A percentile compares a stretch with the other conserved stretches of the same genome.
phyloP scores from a whole-genome alignment of 2,888 invertebrate genomes.

The Fragum fragum region DNA sequence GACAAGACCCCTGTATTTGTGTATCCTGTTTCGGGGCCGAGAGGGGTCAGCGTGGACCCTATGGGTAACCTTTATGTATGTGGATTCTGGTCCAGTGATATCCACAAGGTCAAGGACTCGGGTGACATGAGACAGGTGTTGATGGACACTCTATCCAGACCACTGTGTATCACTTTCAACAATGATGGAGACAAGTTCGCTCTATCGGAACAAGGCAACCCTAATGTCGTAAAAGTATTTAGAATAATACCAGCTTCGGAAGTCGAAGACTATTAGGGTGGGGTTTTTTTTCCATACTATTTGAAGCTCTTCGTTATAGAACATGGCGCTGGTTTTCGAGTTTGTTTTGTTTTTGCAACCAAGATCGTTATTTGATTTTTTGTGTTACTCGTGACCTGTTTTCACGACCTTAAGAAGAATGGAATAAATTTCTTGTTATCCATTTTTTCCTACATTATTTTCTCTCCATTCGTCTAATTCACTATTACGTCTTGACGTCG shows the following conservation, averaged over 20 bases:
- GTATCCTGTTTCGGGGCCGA: conserved; percentile 62
- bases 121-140: conserved; percentile 57
- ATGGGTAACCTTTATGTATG: conserved; percentile 61
- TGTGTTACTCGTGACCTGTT: no score
- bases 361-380: no score
- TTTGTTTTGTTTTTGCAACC: no score
- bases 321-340: no score
- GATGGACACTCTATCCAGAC: conserved; percentile 55
- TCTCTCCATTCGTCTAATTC: no score
- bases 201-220: conserved; percentile 62
- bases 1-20: conserved; percentile 60
- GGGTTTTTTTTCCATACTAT: no score
- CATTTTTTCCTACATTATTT: no score
- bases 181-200: conserved; percentile 60
- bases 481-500: no score
- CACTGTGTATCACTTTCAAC: conserved; percentile 53
- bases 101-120: conserved; percentile 59
- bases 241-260: conserved; percentile 51
- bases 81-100: conserved; percentile 67
- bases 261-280: conserved; percentile 46
- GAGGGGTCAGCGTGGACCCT: conserved; percentile 58
- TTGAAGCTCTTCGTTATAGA: no score
- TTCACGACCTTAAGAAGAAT: no score
- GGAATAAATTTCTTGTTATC: no score
- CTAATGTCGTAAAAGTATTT: conserved; percentile 60